Evolutionary conservation across 2,797 vertebrate genomes (phyloP), one percentile per base, ranked within the genome.

Genomic region (Luscinia luscinia): DNA sequence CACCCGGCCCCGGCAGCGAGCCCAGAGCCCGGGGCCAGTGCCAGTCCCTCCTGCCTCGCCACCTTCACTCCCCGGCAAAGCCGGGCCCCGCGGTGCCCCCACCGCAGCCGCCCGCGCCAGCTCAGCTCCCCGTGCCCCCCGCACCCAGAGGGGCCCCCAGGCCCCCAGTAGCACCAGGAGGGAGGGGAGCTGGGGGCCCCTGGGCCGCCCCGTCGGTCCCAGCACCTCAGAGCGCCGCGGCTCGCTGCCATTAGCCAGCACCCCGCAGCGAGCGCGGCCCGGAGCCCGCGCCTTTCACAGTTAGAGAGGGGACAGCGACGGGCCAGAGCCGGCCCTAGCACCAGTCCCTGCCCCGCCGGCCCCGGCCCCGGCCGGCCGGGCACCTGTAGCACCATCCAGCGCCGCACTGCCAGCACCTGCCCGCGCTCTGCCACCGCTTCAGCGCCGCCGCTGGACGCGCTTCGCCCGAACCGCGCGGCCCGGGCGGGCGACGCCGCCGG

Each of bases 241-340:
- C 94, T 93, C 90, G 85, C 69, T 95, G 94, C 94, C 90, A 89
- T 93, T 93, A 94, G 93, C 93, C 94, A 95, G 94, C 94, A 95
- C 94, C 94, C 85, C 48, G 90, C 94, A 94, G 38, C 90, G 88
- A 95, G 93, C 81, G 24, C 84, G 32, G 80, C 87, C 36, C 43
- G 12, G 72, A 57, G 48, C 89, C 86, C 8, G 19, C 77, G 61
- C 94, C 96, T 82, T 97, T 97, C 96, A 96, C 96, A 97, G 96
- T 97, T 92, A 91, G 79, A 89, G 84, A 90, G 52, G 96, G 85
- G 89, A 81, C 48, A 12, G 92, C 87, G 26, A 61, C 7, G 40
- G 93, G 86, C 81, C 10, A 45, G 43, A 45, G 19, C 43, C 32
- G 74, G 54, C 93, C 64, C 21, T 92, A 96, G 95, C 95, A 96